Conservation (phyloP, 2,797 vertebrate species). For the Aeoliscus strigatus region DNA sequence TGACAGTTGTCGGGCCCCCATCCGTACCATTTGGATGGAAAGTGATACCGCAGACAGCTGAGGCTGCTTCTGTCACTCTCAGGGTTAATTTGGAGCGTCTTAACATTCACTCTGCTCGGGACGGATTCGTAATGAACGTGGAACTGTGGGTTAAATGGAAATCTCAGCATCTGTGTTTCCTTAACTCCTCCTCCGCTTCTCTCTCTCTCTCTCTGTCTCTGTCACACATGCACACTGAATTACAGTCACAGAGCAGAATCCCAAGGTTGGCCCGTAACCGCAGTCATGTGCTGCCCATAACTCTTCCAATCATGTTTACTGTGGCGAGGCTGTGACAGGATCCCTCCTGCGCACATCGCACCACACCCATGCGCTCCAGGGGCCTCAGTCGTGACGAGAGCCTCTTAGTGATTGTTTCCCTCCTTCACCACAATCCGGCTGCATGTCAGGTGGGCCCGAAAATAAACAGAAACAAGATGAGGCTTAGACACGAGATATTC, state of each 20-base stretch:
- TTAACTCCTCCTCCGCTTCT: conserved; percentile 8
- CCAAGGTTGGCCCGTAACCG: conserved; percentile 35
- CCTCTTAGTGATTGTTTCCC: conserved; percentile 26
- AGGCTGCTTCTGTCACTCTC: conserved; percentile 65
- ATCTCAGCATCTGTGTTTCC: conserved; percentile 53
- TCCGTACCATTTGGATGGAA: conserved; percentile 71
- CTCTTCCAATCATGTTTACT: conserved; percentile 35
- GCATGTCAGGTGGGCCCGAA: conserved; percentile 41
- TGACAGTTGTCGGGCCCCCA: conserved; percentile 68
- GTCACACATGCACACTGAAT: conserved; percentile 5
- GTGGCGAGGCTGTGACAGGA: no score
- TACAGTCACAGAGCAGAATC: conserved; percentile 31
- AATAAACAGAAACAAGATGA: conserved; percentile 52
- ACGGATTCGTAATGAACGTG: conserved; percentile 63
- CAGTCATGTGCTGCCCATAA: conserved; percentile 38
- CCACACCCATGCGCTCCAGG: conserved; percentile 5
- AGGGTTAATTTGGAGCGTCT: conserved; percentile 69
- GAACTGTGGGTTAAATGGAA: conserved; percentile 46
- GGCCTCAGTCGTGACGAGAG: conserved; percentile 11
- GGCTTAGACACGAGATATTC: no score
- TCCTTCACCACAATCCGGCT: conserved; percentile 15
- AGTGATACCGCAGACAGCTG: conserved; percentile 75
- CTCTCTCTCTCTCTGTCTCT: no score
- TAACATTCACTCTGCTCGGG: conserved; percentile 63
- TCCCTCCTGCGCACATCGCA: conserved; percentile 13